Evolutionary conservation across 1,140 invertebrate genomes (phyloP), one percentile per base, ranked within the genome.

Genomic region (Euschistus heros): DNA sequence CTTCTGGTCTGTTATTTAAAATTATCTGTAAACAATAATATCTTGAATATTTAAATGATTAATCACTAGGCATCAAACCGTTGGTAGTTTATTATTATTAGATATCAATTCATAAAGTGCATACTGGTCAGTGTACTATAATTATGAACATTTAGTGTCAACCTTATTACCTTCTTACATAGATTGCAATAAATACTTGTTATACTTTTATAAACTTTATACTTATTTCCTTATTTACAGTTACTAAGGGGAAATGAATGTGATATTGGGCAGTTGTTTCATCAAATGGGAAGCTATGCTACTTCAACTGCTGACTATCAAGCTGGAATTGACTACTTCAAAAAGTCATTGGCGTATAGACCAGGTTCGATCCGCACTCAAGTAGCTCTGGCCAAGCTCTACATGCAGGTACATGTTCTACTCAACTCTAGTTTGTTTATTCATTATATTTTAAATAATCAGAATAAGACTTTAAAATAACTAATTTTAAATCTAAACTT

Each of bases 261-360:
- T 54, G 50, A 54, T 26, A 26, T 18, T 7, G 22, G 57, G 57
- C 57, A 18, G 30, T 7, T 90, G 68, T 88, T 85, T 72, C 75
- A 81, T 64, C 80, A 82, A 67, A 80, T 90, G 74, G 87, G 86
- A 1, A 80, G 86, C 59, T 80, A 87, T 69, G 76, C 82, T 5
- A 76, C 78, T 8, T 78, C 75, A 26, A 75, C 83, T 64, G 77
- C 84, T 66, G 83, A 89, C 70, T 84, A 80, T 70, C 83, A 88
- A 54, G 79, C 84, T 72, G 89, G 92, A 7, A 84, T 92, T 60
- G 79, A 80, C 55, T 81, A 82, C 71, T 94, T 94, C 71, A 88
- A 94, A 71, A 92, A 97, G 75, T 91, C 92, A 4, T 76, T 97
- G 26, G 82, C 83, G 66, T 84, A 88, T 71, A 83, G 84, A 62